A percentile compares a stretch with the other conserved stretches of the same genome.
Conservation (phyloP, 2,888 invertebrate genomes). For the Drosophila kuntzei region DNA sequence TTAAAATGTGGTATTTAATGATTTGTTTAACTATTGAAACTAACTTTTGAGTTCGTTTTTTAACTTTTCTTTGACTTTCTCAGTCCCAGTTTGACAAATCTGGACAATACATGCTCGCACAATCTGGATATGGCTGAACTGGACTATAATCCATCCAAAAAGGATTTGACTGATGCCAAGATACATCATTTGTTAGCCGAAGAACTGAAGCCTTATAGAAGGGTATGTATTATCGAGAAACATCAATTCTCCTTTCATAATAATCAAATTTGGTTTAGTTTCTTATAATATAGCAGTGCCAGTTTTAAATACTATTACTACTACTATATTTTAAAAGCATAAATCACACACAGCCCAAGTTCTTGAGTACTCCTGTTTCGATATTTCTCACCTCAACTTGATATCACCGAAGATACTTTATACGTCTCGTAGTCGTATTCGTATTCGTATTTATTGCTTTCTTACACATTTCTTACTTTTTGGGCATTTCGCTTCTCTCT, state of each 20-base stretch:
- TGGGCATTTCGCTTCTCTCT: slow-evolving; percentile 56
- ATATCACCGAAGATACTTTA: slow-evolving; percentile 43
- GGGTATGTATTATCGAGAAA: slow-evolving; percentile 87
- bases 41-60: slow-evolving; percentile 8
- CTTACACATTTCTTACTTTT: slow-evolving; percentile 45
- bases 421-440: slow-evolving; percentile 48
- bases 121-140: slow-evolving; percentile 97
- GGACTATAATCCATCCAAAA: slow-evolving; percentile 96
- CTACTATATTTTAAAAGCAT: slow-evolving; percentile 32
- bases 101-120: slow-evolving; percentile 92
- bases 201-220: slow-evolving; percentile 94
- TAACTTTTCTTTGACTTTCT: slow-evolving; percentile 5
- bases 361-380: slow-evolving; percentile 40
- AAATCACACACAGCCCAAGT: slow-evolving; percentile 60
- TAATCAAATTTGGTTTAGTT: slow-evolving; percentile 62
- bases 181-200: slow-evolving; percentile 96
- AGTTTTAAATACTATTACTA: slow-evolving; percentile 39
- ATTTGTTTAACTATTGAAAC: not conserved
- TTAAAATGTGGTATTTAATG: slow-evolving; percentile 25
- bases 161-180: slow-evolving; percentile 96
- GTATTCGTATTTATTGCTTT: slow-evolving; percentile 49
- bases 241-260: slow-evolving; percentile 11
- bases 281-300: slow-evolving; percentile 55
- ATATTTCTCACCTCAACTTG: slow-evolving; percentile 45
- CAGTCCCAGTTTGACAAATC: slow-evolving; percentile 93